phyloP scores from a whole-genome alignment of 37 sponge, comb jelly and placozoan species.

The Crambe crambe region DNA sequence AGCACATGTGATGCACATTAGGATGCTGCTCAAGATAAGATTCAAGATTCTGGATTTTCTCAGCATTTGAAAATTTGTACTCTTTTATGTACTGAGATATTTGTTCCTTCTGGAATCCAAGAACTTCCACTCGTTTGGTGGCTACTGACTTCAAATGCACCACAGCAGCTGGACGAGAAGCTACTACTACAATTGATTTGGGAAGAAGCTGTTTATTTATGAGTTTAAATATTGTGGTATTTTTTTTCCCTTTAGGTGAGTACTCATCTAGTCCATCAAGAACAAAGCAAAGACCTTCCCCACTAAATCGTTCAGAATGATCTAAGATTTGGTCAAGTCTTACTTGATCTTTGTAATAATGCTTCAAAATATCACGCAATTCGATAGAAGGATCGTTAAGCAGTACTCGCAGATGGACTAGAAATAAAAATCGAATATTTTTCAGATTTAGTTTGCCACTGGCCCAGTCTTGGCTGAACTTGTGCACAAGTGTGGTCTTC shows the following conservation, averaged over 20 bases:
- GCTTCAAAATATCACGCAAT: not conserved
- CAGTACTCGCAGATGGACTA: not conserved
- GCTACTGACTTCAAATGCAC: not conserved
- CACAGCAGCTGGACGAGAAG: constrained; percentile 33
- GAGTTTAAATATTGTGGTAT: not conserved
- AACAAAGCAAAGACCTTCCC: constrained; percentile 6
- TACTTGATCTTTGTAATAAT: not conserved
- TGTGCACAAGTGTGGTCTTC: constrained; percentile 33
- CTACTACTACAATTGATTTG: not conserved
- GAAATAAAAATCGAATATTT: not conserved
- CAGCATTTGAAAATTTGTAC: not conserved
- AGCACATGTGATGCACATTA: constrained; percentile 33
- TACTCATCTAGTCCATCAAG: constrained; percentile 44
- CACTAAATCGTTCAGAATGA: not conserved
- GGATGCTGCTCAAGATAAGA: constrained; percentile 3
- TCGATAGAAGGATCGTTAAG: not conserved
- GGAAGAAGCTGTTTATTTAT: not conserved
- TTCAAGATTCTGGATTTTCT: not conserved
- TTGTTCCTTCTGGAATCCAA: constrained; percentile 16
- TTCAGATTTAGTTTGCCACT: not conserved
- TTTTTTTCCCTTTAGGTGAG: not conserved
- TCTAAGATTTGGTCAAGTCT: not conserved
- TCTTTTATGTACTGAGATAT: constrained; percentile 17
- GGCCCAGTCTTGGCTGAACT: constrained; percentile 19
- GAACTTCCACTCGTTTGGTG: constrained; percentile 21